Evolutionary conservation across 2,113 vertebrate species (phyloP).

Genomic region (Sprattus sprattus): DNA sequence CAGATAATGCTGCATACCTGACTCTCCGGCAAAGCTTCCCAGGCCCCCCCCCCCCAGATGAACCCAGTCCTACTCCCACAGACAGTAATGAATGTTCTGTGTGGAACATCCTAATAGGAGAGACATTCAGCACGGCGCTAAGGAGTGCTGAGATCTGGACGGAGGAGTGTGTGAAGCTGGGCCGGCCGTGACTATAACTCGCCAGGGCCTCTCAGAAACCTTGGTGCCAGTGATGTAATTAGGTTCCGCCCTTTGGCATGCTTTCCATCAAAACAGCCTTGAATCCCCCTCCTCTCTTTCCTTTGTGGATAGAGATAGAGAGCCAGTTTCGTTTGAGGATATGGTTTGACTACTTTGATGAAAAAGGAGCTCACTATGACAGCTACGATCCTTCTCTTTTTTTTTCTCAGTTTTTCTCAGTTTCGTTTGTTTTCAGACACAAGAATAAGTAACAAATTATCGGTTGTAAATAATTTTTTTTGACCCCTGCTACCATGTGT

Average conservation of each 20-base stretch:
- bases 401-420: no score
- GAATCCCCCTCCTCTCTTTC: neutral
- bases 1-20: slow-evolving; percentile 19
- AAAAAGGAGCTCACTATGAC: neutral
- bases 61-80: neutral
- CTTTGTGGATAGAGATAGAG: neutral
- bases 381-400: neutral
- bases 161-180: neutral
- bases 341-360: neutral
- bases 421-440: neutral
- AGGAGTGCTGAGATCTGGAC: neutral
- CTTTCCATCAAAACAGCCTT: slow-evolving; percentile 11
- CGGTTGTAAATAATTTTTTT: neutral
- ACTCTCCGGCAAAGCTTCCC: slow-evolving; percentile 23
- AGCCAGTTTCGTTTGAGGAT: neutral
- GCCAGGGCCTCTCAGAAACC: neutral
- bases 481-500: neutral
- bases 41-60: neutral
- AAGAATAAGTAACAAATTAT: neutral
- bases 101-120: neutral
- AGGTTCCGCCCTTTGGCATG: slow-evolving; percentile 5
- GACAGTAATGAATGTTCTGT: slow-evolving; percentile 26
- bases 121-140: neutral
- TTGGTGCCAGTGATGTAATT: slow-evolving; percentile 10
- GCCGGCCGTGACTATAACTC: neutral